These are phyloP conservation scores for Triplophysa siluroides DNA, from an alignment of 2,113 vertebrate genomes.

Conservation along the genomic window DNA sequence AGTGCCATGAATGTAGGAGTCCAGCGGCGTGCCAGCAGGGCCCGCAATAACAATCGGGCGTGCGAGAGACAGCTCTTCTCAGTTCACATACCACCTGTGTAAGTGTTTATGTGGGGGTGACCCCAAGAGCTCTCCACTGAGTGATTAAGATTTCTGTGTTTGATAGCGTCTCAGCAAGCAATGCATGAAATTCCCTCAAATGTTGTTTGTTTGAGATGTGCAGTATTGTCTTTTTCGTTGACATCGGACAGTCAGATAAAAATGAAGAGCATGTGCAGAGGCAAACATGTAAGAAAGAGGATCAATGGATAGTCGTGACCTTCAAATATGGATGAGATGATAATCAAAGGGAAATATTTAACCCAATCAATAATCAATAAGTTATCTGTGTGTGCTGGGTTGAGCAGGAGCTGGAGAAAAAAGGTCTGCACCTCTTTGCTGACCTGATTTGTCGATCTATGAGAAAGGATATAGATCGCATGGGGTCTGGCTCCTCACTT, in stretches of 20 bases:
- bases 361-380: slow-evolving; percentile 46
- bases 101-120: not conserved
- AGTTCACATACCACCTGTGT: slow-evolving; percentile 55
- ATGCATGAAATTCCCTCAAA: not conserved
- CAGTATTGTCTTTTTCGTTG: slow-evolving; percentile 21
- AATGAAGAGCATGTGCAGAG: not conserved
- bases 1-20: slow-evolving; percentile 40
- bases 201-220: slow-evolving; percentile 3
- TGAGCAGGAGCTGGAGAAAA: not conserved
- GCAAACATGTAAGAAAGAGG: slow-evolving; percentile 15
- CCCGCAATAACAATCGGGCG: slow-evolving; percentile 40
- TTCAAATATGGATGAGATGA: slow-evolving; percentile 20
- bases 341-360: slow-evolving; percentile 61
- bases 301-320: slow-evolving; percentile 38
- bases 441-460: slow-evolving; percentile 3
- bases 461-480: slow-evolving; percentile 11
- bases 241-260: not conserved
- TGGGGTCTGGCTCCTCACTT: not conserved
- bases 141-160: slow-evolving; percentile 5
- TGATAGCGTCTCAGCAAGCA: slow-evolving; percentile 29
- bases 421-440: not conserved
- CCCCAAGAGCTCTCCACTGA: not conserved
- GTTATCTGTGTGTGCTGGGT: slow-evolving; percentile 36
- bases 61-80: slow-evolving; percentile 44
- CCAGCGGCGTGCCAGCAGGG: slow-evolving; percentile 35